phyloP scores from a whole-genome alignment of 2,888 invertebrate genomes.

The Meta bourneti region DNA sequence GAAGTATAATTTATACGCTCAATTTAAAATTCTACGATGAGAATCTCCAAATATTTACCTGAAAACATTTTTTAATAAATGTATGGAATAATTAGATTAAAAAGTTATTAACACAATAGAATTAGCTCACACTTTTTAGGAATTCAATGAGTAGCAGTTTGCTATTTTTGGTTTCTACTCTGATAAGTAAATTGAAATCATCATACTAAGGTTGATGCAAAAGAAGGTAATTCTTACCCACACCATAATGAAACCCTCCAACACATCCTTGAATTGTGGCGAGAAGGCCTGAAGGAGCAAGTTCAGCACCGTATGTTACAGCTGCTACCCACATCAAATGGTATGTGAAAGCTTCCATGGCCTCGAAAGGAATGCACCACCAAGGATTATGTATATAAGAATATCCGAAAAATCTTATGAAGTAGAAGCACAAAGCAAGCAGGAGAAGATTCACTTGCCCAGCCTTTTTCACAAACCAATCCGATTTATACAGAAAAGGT shows the following conservation, averaged over 20 bases:
- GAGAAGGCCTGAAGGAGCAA: conserved; percentile 90
- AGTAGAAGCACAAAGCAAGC: conserved; percentile 91
- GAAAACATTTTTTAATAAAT: no score
- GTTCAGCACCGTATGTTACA: conserved; percentile 90
- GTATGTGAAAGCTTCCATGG: conserved; percentile 91
- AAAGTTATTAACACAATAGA: no score
- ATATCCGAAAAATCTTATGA: conserved; percentile 89
- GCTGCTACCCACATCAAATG: conserved; percentile 95
- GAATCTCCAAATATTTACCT: no score
- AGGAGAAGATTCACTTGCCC: conserved; percentile 92
- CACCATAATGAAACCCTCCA: conserved; percentile 93
- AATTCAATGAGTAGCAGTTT: no score
- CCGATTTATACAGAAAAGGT: conserved; percentile 91
- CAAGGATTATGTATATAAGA: conserved; percentile 92
- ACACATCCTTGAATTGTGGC: conserved; percentile 93
- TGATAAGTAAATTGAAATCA: no score
- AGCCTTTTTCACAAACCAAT: conserved; percentile 89
- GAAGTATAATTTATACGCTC: no score
- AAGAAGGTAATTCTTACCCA: conserved; percentile 83
- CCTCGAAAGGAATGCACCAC: conserved; percentile 94
- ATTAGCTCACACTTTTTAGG: no score
- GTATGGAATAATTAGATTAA: no score
- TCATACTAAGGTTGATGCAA: not conserved
- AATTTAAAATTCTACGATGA: no score
- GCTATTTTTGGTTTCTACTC: no score